Percentiles rank a stretch among this genome's conserved stretches.
phyloP scores from a whole-genome alignment of 2,113 vertebrate genomes.

The Chrysochloris asiatica region DNA sequence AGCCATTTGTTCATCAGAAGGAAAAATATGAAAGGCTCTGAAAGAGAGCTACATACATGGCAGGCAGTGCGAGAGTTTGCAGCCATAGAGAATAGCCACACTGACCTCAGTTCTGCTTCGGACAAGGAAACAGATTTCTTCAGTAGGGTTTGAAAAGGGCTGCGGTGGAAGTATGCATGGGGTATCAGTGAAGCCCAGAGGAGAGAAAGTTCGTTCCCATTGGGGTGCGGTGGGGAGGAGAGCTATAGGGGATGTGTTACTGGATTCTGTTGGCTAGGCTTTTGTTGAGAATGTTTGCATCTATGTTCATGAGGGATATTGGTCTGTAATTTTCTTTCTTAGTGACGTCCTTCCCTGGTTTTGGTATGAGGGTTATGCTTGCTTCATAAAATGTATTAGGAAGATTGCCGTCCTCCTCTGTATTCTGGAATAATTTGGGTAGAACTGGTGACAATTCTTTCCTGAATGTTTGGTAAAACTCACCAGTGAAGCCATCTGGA shows the following conservation, averaged over 20 bases:
- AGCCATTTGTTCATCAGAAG: not conserved
- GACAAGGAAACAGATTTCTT: not conserved
- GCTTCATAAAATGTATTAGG: too few species aligned
- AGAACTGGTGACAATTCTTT: too few species aligned
- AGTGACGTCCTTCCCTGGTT: too few species aligned
- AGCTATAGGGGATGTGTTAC: not conserved
- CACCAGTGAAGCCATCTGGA: too few species aligned
- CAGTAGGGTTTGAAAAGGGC: not conserved
- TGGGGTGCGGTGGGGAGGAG: not conserved
- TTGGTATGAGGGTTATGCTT: too few species aligned
- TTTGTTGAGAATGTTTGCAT: too few species aligned
- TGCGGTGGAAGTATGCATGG: not conserved
- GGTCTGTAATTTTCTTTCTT: too few species aligned
- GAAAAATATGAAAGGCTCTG: not conserved
- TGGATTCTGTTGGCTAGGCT: too few species aligned
- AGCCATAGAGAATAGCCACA: not conserved
- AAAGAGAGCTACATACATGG: not conserved
- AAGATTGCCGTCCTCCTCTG: too few species aligned
- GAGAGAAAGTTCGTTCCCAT: not conserved
- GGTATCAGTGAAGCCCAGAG: not conserved
- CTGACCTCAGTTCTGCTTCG: not conserved
- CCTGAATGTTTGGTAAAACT: too few species aligned
- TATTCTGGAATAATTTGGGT: too few species aligned
- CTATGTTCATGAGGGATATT: too few species aligned
- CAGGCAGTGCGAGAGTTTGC: not conserved